These are phyloP conservation scores for Drosophila picticornis DNA, from an alignment of 2,888 invertebrate species.

Conservation along the genomic window DNA sequence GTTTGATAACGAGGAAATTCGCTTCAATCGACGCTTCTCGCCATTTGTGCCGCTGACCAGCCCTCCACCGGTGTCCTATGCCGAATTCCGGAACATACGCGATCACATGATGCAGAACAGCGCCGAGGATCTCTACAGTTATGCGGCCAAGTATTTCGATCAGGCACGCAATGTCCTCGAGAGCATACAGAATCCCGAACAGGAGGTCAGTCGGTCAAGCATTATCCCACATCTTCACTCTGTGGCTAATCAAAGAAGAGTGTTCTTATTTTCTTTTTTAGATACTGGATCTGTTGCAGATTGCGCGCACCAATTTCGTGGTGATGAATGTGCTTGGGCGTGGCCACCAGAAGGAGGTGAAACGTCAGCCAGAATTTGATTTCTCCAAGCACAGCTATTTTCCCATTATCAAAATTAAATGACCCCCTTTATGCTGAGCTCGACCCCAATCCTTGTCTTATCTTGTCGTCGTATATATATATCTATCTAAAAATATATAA, in stretches of 20 bases:
- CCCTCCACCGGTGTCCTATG: constrained; percentile 96
- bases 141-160: constrained; percentile 96
- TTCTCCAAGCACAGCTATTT: constrained; percentile 95
- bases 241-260: neutral
- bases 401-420: constrained; percentile 92
- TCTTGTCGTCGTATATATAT: constrained; percentile 12
- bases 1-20: constrained; percentile 96
- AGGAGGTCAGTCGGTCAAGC: constrained; percentile 87
- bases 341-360: constrained; percentile 95
- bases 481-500: neutral
- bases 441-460: constrained; percentile 23
- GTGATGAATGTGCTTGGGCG: constrained; percentile 96
- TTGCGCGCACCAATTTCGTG: constrained; percentile 98
- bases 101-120: constrained; percentile 89
- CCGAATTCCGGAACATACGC: constrained; percentile 93
- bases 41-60: constrained; percentile 94
- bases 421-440: constrained; percentile 37
- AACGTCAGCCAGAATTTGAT: constrained; percentile 94
- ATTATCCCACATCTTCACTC: neutral
- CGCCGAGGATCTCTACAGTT: constrained; percentile 89
- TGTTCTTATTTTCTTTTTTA: constrained; percentile 85
- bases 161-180: constrained; percentile 95
- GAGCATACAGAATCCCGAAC: constrained; percentile 92
- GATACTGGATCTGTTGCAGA: constrained; percentile 93
- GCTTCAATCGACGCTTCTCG: constrained; percentile 97